phyloP scores from a whole-genome alignment of 2,113 vertebrate species.

The Drymodes brunneopygia region DNA sequence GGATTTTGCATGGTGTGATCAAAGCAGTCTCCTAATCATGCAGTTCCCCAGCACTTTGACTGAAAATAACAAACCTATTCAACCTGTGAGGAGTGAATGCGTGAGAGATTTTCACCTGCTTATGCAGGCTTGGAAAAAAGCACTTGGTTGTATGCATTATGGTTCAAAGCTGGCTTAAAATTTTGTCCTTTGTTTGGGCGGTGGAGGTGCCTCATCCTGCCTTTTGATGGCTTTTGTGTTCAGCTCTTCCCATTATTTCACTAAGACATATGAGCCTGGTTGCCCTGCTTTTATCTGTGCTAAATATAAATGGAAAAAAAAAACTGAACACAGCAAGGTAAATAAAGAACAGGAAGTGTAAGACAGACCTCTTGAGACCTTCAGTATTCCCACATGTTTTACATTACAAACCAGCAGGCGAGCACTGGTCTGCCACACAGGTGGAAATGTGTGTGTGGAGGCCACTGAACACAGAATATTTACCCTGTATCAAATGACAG shows the following conservation, averaged over 20 bases:
- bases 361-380: constrained; percentile 55
- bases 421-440: constrained; percentile 42
- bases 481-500: constrained; percentile 59
- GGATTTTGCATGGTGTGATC: constrained; percentile 47
- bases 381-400: constrained; percentile 57
- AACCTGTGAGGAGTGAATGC: background rate
- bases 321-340: constrained; percentile 56
- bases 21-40: background rate
- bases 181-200: background rate
- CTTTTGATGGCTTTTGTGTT: constrained; percentile 1
- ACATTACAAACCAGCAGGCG: constrained; percentile 25
- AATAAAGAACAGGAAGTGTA: constrained; percentile 60
- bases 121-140: background rate
- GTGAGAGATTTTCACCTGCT: constrained; percentile 56
- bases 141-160: background rate
- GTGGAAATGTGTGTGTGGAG: constrained; percentile 47
- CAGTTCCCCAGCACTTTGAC: background rate
- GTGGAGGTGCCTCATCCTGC: background rate
- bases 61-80: constrained; percentile 44
- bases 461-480: constrained; percentile 31
- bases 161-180: constrained; percentile 36
- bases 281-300: constrained; percentile 31
- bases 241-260: constrained; percentile 41
- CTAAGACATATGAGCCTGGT: constrained; percentile 21
- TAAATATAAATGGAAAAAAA: constrained; percentile 65